Evolutionary conservation across 2,113 vertebrate species (phyloP), one percentile per base, ranked within the genome.

Genomic region (Steatornis caripensis): DNA sequence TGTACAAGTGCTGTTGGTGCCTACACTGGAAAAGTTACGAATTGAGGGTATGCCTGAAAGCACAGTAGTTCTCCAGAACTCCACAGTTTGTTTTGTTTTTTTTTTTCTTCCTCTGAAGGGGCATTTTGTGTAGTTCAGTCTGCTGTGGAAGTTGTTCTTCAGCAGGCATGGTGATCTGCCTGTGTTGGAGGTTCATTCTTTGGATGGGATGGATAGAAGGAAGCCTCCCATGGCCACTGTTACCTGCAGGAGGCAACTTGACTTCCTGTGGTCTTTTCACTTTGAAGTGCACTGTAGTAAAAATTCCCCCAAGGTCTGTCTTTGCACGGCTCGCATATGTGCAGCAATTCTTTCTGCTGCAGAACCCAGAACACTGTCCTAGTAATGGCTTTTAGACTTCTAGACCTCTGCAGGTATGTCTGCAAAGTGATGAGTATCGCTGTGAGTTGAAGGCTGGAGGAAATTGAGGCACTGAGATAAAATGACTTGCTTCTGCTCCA

Each of bases 311-410:
- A 24, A 17, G 20, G 57, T 60, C 48, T 48, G 16, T 62, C 64
- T 51, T 61, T 81, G 45, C 24, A 14, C 66, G 60, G 26, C 27
- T 84, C 0, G 0, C 3, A 5, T 1, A 5, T 39, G 27, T 65
- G 51, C 23, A 61, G 46, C 32, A 51, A 0, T 78, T 65, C 48
- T 79, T 72, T 75, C 60, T 93, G 34, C 51, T 27, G 1, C 20
- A 53, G 70, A 76, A 45, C 15, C 18, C 3, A 4, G 48, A 68
- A 49, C 0, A 0, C 29, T 69, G 66, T 64, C 53, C 43, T 79
- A 62, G 21, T 64, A 45, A 18, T 2, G 12, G 77, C 26, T 24
- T 41, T 66, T 24, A 89, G 74, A 24, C 74, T 84, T 54, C 7
- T 43, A 55, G 60, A 11, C 60, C 27, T 79, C 30, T 64, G 45